Conservation (phyloP, 2,113 vertebrate genomes). For the Oreocharis arfaki region DNA sequence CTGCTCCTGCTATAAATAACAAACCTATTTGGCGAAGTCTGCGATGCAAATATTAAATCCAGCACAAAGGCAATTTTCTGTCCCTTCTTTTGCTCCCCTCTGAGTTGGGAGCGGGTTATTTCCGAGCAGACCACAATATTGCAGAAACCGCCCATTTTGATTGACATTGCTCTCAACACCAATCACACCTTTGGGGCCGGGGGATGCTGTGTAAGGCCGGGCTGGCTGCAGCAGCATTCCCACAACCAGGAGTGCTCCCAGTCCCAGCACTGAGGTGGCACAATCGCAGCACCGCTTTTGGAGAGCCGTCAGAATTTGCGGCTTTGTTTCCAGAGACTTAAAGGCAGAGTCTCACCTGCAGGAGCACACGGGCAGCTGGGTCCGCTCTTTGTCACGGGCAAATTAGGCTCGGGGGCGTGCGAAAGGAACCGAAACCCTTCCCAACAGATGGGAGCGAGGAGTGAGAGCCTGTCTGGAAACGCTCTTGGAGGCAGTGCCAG, state of each 20-base stretch:
- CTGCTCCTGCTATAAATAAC: slow-evolving; percentile 54
- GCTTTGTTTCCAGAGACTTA: background rate
- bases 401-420: background rate
- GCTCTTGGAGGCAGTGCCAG: background rate
- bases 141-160: background rate
- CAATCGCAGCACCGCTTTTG: background rate
- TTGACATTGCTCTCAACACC: background rate
- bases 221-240: background rate
- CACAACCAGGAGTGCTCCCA: background rate
- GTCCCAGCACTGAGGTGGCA: accelerated
- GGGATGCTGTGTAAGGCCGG: accelerated
- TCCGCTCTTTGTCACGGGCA: background rate
- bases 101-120: background rate
- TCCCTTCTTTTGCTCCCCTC: background rate
- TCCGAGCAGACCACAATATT: background rate
- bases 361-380: background rate
- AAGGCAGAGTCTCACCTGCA: background rate
- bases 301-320: background rate
- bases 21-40: slow-evolving; percentile 29
- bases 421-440: background rate
- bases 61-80: slow-evolving; percentile 27
- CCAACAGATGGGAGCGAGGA: background rate
- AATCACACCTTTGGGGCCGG: background rate
- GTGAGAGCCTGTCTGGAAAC: background rate
- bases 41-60: slow-evolving; percentile 40